Evolutionary conservation across 2,797 vertebrate species (phyloP), one percentile per base, ranked within the genome.

Genomic region (Anabacerthia variegaticeps): DNA sequence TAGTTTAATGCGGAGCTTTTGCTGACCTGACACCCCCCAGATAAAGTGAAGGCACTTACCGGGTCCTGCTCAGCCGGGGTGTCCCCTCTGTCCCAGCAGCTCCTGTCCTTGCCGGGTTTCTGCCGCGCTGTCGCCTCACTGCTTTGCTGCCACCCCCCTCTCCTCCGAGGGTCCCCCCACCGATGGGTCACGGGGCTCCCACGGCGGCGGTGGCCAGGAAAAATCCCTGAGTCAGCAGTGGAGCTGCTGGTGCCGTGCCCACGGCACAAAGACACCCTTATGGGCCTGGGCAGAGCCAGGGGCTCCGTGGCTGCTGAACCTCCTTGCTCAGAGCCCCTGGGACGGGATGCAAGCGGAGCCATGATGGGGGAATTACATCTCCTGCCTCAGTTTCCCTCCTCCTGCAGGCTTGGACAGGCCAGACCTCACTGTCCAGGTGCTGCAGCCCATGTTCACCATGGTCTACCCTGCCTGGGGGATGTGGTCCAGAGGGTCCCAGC

Each of bases 171-270:
- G 74, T 93, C 43, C 94, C 94, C 80, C n/a, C 86, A 46, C 51
- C 1, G 5, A 10, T 9, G 71, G 26, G 89, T 94, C 96, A 96
- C 89, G 61, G 94, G 91, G 91, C 77, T 77, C 67, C 89, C 19
- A 8, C 91, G 14, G 76, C 1, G 6, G 20, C 18, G 1, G 46
- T 6, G 59, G 62, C 91, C 5, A 3, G 30, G 24, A 28, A 7
- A 41, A 88, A 89, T 12, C 56, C 23, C 92, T 92, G 95, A 93
- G 52, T 96, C 95, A 95, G 96, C 96, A 85, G 66, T 0, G 20
- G 44, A 10, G 58, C 28, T 36, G 10, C 72, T 49, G 11, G 3
- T 15, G 62, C 66, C 4, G 79, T 1, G 7, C 76, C 63, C 51
- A 34, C 0, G 4, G 55, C 90, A 96, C 94, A 94, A 93, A 96